Evolutionary conservation across 2,888 invertebrate species (phyloP).

Genomic region (Cremastinae sp.): DNA sequence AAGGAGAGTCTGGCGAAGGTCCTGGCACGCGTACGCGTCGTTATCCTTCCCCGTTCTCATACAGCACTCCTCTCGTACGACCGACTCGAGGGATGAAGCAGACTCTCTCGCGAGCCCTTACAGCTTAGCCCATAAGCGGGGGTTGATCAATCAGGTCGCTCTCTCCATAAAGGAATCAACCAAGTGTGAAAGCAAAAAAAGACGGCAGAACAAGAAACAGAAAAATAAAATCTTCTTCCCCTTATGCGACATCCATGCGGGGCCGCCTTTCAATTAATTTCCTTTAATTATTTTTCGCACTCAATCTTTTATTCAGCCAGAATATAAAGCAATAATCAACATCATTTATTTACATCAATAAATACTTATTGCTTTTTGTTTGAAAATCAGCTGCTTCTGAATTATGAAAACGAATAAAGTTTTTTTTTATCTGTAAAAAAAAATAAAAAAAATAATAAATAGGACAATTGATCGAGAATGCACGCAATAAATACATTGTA

Average conservation of each 20-base stretch:
- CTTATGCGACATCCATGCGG: constrained; percentile 39
- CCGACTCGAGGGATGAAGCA: constrained; percentile 31
- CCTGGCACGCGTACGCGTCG: constrained; percentile 74
- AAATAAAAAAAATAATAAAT: too few species aligned
- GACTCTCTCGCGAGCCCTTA: constrained; percentile 50
- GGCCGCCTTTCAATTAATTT: neutral
- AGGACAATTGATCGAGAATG: too few species aligned
- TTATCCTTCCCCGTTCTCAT: constrained; percentile 68
- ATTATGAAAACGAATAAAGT: neutral
- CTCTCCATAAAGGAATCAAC: constrained; percentile 48
- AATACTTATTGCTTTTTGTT: too few species aligned
- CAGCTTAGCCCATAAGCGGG: constrained; percentile 52
- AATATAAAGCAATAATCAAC: neutral
- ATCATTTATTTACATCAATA: too few species aligned
- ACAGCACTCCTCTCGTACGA: constrained; percentile 10
- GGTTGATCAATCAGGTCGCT: constrained; percentile 73
- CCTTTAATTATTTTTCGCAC: constrained; percentile 16
- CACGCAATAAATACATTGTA: too few species aligned
- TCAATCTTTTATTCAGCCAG: neutral
- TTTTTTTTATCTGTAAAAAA: neutral
- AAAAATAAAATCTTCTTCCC: constrained; percentile 33
- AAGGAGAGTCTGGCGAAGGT: constrained; percentile 26
- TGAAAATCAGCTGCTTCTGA: too few species aligned
- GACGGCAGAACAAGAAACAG: constrained; percentile 17
- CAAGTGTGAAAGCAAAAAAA: constrained; percentile 44